A percentile compares a stretch with the other conserved stretches of the same genome.
phyloP scores from a whole-genome alignment of 2,797 vertebrate genomes.

The Prunella strophiata region DNA sequence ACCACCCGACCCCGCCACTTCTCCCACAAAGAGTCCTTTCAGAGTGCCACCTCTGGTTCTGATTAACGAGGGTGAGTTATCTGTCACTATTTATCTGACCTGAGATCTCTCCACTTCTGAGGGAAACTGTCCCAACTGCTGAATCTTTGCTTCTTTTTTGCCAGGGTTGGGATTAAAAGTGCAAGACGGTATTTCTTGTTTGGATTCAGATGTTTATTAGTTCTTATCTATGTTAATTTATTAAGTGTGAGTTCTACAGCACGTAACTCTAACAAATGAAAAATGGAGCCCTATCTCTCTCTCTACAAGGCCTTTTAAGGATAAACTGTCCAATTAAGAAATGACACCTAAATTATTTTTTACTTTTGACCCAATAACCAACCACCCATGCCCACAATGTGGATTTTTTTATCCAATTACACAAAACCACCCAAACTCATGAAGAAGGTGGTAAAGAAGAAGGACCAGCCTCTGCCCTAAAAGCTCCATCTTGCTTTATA shows the following conservation, averaged over 20 bases:
- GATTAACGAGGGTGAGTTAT: slow-evolving; percentile 87
- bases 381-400: fast-evolving
- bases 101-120: not conserved
- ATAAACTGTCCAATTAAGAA: not conserved
- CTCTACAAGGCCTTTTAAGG: not conserved
- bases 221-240: not conserved
- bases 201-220: not conserved
- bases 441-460: not conserved
- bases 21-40: slow-evolving; percentile 88
- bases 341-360: not conserved
- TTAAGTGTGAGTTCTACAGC: not conserved
- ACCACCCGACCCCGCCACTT: slow-evolving; percentile 76
- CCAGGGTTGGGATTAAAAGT: not conserved
- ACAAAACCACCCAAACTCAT: not conserved
- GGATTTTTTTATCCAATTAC: not conserved
- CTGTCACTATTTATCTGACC: not conserved
- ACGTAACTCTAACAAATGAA: not conserved
- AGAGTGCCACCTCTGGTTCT: slow-evolving; percentile 88
- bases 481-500: not conserved
- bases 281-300: not conserved
- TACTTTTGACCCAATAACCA: not conserved
- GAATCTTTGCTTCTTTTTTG: not conserved
- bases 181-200: not conserved
- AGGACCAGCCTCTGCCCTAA: not conserved
- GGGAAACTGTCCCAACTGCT: not conserved